phyloP scores from a whole-genome alignment of 2,113 vertebrate genomes.

The Ameiurus melas region DNA sequence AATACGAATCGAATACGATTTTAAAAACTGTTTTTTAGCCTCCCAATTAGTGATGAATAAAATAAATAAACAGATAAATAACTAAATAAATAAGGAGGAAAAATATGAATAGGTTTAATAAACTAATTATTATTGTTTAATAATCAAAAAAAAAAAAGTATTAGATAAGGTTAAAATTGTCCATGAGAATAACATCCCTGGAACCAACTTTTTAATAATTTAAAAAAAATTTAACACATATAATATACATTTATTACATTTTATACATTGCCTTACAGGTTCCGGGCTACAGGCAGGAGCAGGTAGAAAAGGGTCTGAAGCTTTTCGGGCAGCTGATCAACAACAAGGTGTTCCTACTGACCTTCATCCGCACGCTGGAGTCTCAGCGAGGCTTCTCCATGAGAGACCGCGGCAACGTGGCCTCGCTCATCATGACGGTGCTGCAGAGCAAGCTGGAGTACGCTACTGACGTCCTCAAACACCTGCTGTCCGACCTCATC shows the following conservation, averaged over 20 bases:
- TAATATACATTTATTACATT: neutral
- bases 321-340: constrained; percentile 97
- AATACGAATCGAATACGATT: too few relatives aligned
- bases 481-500: constrained; percentile 95
- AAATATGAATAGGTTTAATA: neutral
- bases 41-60: too few relatives aligned
- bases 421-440: constrained; percentile 95
- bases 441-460: constrained; percentile 98
- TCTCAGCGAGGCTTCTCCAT: constrained; percentile 97
- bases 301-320: constrained; percentile 94
- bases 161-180: neutral
- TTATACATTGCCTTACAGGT: constrained; percentile 72
- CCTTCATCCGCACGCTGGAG: constrained; percentile 96
- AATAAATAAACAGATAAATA: neutral
- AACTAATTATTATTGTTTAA: neutral
- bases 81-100: neutral
- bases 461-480: constrained; percentile 93
- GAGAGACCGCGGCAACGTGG: constrained; percentile 95
- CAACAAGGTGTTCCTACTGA: constrained; percentile 94
- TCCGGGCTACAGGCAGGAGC: constrained; percentile 93
- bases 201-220: neutral
- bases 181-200: neutral
- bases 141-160: neutral
- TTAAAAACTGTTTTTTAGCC: too few relatives aligned
- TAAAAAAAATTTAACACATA: neutral